phyloP scores from a whole-genome alignment of 92 coral and sea anemone species.

The Ricordea florida region DNA sequence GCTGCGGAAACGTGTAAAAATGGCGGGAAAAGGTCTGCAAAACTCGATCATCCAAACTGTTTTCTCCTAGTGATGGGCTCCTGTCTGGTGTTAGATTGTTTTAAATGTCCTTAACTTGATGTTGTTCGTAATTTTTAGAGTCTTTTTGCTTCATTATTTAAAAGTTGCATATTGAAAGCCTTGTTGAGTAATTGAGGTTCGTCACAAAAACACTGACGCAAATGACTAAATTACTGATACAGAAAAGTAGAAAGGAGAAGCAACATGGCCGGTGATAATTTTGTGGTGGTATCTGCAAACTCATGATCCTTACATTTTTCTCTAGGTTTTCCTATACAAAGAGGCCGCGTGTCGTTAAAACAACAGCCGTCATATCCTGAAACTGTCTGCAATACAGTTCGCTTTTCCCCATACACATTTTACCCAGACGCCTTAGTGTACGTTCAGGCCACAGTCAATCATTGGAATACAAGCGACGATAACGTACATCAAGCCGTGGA shows the following conservation, averaged over 20 bases:
- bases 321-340: slow-evolving; percentile 10
- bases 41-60: no score
- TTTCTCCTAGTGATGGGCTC: no score
- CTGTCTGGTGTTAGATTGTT: no score
- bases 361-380: slow-evolving; percentile 1
- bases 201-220: no score
- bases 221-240: no score
- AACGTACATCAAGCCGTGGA: slow-evolving; percentile 62
- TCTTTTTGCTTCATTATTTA: no score
- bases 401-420: slow-evolving; percentile 56
- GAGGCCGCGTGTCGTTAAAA: not conserved
- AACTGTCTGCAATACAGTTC: slow-evolving; percentile 20
- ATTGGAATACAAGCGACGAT: slow-evolving; percentile 48
- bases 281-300: not conserved
- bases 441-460: slow-evolving; percentile 75
- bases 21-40: no score
- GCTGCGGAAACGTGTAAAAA: no score
- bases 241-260: not conserved
- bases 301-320: not conserved
- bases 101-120: no score
- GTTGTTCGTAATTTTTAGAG: no score
- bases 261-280: not conserved
- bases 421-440: slow-evolving; percentile 83
- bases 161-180: no score
- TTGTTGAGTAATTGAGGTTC: no score